Conservation (phyloP, 1,140 invertebrate genomes). For the Trichonephila inaurata region DNA sequence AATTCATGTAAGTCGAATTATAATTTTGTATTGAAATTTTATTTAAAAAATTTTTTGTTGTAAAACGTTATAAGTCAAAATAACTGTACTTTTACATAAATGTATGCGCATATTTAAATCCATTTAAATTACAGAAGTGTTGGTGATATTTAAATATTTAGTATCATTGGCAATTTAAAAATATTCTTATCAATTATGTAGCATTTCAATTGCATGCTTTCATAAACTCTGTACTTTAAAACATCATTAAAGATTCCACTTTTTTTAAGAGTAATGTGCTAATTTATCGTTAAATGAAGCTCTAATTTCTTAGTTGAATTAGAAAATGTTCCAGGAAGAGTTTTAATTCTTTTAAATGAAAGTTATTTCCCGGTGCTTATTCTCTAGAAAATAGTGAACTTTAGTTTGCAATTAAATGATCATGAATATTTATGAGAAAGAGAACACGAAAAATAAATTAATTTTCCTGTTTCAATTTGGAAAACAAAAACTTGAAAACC, state of each 20-base stretch:
- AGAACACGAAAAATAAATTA: conserved; percentile 56
- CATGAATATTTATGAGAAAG: conserved; percentile 51
- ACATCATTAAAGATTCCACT: not conserved
- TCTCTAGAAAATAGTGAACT: not conserved
- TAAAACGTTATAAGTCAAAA: too few species aligned
- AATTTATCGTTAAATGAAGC: not conserved
- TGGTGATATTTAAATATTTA: too few species aligned
- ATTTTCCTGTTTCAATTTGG: conserved; percentile 43
- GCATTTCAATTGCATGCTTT: too few species aligned
- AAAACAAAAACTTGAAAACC: conserved; percentile 21
- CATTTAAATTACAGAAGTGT: too few species aligned
- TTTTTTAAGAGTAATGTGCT: not conserved
- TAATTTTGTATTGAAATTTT: too few species aligned
- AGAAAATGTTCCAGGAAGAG: not conserved
- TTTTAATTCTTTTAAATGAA: not conserved
- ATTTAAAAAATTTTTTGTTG: too few species aligned
- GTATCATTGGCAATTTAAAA: too few species aligned
- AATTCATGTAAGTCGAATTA: too few species aligned
- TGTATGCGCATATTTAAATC: too few species aligned
- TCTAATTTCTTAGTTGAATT: conserved; percentile 3
- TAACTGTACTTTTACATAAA: too few species aligned
- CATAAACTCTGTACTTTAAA: not conserved
- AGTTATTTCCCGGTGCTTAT: not conserved
- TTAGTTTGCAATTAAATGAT: conserved; percentile 20
- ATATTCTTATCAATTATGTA: too few species aligned